Conservation (phyloP, 53 echinoderm and acorn worm species). For the Luidia sarsii region DNA sequence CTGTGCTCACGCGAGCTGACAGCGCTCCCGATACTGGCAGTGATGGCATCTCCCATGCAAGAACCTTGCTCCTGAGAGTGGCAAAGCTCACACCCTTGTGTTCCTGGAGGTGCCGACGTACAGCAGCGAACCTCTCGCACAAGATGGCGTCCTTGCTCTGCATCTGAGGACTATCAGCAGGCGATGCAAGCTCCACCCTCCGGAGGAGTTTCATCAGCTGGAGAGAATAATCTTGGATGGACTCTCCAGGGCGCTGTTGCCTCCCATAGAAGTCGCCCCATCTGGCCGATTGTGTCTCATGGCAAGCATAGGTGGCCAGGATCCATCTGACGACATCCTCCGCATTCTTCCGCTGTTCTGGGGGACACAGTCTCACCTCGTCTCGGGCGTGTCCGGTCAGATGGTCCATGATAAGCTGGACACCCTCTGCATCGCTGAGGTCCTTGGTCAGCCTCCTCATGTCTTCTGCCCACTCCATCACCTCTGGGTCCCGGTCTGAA, state of each 20-base stretch:
- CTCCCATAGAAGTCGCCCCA: slow-evolving; percentile 3
- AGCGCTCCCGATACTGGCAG: neutral
- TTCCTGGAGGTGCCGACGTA: too few species aligned
- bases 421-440: neutral
- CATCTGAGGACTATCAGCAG: neutral
- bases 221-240: neutral
- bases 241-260: neutral
- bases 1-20: neutral
- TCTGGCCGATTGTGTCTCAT: neutral
- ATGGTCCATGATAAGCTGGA: neutral
- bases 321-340: neutral
- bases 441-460: neutral
- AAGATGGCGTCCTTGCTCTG: neutral
- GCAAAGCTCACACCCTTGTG: neutral
- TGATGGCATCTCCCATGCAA: slow-evolving; percentile 5
- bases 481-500: neutral
- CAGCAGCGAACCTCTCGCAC: neutral
- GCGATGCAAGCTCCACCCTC: neutral
- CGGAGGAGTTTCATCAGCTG: neutral
- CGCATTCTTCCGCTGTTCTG: neutral
- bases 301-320: neutral
- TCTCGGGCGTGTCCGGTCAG: neutral
- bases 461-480: slow-evolving; percentile 9
- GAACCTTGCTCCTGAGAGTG: neutral
- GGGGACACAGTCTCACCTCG: neutral